Evolutionary conservation across 2,113 vertebrate species (phyloP).

Genomic region (Neogale vison): DNA sequence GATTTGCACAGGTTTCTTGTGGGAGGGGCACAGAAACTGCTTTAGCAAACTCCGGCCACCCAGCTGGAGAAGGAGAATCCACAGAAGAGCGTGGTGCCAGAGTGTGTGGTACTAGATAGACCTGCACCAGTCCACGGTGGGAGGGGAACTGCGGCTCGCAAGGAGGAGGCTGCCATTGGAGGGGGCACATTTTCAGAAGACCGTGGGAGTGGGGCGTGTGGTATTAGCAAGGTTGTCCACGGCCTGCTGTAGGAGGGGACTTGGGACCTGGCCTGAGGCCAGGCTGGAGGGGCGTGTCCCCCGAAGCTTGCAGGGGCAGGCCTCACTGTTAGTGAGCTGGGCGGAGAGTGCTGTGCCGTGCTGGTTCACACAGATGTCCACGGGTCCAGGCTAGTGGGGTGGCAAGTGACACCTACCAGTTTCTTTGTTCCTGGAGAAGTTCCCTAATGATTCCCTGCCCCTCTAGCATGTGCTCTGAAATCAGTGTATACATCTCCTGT

Average conservation of each 20-base stretch:
- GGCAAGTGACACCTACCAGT: background rate
- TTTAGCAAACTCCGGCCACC: background rate
- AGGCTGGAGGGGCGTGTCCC: background rate
- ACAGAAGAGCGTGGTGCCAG: background rate
- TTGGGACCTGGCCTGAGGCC: background rate
- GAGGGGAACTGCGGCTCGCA: background rate
- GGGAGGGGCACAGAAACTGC: background rate
- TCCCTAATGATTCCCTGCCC: background rate
- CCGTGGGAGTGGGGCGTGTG: background rate
- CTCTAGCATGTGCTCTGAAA: background rate
- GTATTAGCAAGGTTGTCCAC: background rate
- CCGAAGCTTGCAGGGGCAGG: background rate
- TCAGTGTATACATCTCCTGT: background rate
- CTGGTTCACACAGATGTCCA: background rate
- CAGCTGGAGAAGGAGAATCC: background rate
- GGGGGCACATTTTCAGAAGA: background rate
- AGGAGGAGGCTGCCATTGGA: background rate
- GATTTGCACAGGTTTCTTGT: background rate
- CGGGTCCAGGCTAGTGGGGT: background rate
- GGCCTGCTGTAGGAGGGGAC: background rate
- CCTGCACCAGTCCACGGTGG: background rate
- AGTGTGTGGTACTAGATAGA: background rate
- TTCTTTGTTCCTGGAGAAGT: background rate
- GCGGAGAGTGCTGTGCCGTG: background rate
- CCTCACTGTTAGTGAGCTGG: background rate